These are phyloP conservation scores for Zaprionus vittiger DNA, from an alignment of 1,140 invertebrate genomes.

Conservation along the genomic window DNA sequence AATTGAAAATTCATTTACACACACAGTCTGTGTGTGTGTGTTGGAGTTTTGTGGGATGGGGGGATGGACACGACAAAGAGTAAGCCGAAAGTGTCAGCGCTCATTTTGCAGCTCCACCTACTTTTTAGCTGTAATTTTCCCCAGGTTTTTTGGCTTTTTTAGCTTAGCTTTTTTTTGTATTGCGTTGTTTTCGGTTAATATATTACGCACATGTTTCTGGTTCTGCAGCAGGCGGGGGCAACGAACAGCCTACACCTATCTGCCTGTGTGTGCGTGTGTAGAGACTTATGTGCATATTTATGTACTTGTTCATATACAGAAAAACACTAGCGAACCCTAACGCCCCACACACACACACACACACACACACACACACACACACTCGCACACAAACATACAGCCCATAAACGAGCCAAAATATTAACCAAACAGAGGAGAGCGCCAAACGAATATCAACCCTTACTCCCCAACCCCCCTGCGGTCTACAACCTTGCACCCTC, in stretches of 20 bases:
- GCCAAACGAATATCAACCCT: constrained; percentile 58
- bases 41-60: neutral
- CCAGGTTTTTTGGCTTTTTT: constrained; percentile 30
- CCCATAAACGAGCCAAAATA: constrained; percentile 66
- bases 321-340: constrained; percentile 56
- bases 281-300: constrained; percentile 11
- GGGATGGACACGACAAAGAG: constrained; percentile 51
- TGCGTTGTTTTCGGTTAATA: constrained; percentile 69
- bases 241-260: constrained; percentile 46
- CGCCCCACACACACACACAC: constrained; percentile 21
- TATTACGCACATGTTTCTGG: constrained; percentile 70
- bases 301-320: constrained; percentile 7
- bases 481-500: neutral
- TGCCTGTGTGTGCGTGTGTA: constrained; percentile 17
- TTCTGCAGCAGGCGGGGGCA: neutral
- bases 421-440: constrained; percentile 76
- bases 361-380: constrained; percentile 25
- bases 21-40: constrained; percentile 3
- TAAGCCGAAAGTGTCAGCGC: constrained; percentile 63
- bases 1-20: constrained; percentile 21
- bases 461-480: constrained; percentile 7
- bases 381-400: constrained; percentile 26
- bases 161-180: constrained; percentile 35
- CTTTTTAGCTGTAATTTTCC: constrained; percentile 31
- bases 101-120: constrained; percentile 71